phyloP scores from a whole-genome alignment of 2,113 vertebrate genomes.

The Erinaceus europaeus region DNA sequence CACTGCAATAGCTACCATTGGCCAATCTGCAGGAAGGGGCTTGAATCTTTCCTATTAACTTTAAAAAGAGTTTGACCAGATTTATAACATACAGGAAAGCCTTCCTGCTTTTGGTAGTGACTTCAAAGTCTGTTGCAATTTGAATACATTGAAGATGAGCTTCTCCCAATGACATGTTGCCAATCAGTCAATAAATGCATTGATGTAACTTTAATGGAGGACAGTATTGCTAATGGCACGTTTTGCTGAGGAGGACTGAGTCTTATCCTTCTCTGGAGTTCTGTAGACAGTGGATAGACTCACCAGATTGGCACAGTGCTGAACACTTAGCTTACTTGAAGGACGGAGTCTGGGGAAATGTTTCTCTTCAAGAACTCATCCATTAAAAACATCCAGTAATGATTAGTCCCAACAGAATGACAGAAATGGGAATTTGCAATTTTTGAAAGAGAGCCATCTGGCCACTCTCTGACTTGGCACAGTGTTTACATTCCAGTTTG shows the following conservation, averaged over 20 bases:
- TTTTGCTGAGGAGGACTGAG: not conserved
- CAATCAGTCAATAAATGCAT: not conserved
- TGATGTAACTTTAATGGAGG: not conserved
- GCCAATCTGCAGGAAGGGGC: not conserved
- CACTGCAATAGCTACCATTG: not conserved
- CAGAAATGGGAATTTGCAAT: not conserved
- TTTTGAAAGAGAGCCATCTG: conserved; percentile 30
- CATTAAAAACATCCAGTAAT: not conserved
- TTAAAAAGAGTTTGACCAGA: conserved; percentile 16
- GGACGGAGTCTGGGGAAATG: not conserved
- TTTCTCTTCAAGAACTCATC: not conserved
- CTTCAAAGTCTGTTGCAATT: not conserved
- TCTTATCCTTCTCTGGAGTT: not conserved
- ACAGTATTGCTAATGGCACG: not conserved
- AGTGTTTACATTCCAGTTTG: not conserved
- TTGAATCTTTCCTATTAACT: not conserved
- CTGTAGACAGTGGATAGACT: not conserved
- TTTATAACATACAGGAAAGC: conserved; percentile 15
- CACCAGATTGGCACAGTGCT: not conserved
- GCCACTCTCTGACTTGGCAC: not conserved
- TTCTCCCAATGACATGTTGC: not conserved
- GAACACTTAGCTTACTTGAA: not conserved
- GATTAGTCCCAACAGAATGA: not conserved
- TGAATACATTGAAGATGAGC: conserved; percentile 4
- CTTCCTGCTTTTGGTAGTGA: not conserved